Conservation (phyloP, 2,113 vertebrate genomes). For the Hypomesus transpacificus region DNA sequence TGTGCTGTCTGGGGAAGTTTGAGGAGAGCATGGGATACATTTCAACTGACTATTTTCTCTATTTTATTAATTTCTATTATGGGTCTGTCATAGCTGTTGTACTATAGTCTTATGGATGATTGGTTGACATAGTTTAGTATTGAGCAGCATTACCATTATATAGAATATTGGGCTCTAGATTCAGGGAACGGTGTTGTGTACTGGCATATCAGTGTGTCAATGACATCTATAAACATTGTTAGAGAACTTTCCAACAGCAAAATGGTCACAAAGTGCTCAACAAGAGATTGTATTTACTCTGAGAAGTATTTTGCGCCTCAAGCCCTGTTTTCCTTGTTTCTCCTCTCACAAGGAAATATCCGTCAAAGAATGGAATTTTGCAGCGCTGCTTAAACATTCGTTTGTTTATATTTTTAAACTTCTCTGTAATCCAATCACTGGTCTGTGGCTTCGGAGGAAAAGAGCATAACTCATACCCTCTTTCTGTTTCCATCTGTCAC, state of each 20-base stretch:
- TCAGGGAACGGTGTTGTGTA: conserved; percentile 14
- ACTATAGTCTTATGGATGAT: not conserved
- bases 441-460: conserved; percentile 55
- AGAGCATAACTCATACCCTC: conserved; percentile 38
- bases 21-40: not conserved
- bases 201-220: conserved; percentile 19
- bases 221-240: not conserved
- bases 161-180: not conserved
- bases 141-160: not conserved
- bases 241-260: not conserved
- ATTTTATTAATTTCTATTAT: not conserved
- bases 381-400: conserved; percentile 65
- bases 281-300: conserved; percentile 66
- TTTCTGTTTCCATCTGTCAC: conserved; percentile 11
- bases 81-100: not conserved
- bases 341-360: conserved; percentile 36
- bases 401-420: conserved; percentile 64
- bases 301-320: conserved; percentile 49
- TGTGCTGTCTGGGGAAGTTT: too few species aligned
- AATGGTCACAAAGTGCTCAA: conserved; percentile 44
- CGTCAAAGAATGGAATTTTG: conserved; percentile 63
- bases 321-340: conserved; percentile 34
- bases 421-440: conserved; percentile 41
- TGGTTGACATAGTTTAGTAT: too few species aligned
- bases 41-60: not conserved